These are phyloP conservation scores for Clostera curtula DNA, from an alignment of 2,888 invertebrate genomes.

Conservation along the genomic window DNA sequence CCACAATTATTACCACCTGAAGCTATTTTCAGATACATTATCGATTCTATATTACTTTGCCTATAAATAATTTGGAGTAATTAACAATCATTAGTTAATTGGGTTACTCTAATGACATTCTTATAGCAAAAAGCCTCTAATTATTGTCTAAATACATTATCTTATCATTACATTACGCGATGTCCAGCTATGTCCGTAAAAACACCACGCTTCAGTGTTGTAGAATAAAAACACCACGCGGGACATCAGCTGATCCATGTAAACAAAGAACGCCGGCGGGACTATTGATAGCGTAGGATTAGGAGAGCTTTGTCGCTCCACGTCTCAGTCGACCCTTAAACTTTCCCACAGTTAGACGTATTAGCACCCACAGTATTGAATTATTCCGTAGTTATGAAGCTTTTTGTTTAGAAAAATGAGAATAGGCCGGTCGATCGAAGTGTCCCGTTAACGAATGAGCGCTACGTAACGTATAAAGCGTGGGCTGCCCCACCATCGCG, in stretches of 20 bases:
- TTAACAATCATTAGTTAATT: too few species aligned
- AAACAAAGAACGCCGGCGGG: conserved; percentile 48
- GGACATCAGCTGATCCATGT: conserved; percentile 59
- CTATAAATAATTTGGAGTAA: conserved; percentile 6
- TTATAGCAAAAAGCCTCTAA: too few species aligned
- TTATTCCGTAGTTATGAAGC: conserved; percentile 35
- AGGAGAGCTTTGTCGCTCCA: conserved; percentile 6
- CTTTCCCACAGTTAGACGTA: conserved; percentile 1
- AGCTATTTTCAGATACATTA: too few species aligned
- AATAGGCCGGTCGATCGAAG: conserved; percentile 69
- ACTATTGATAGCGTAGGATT: conserved; percentile 21
- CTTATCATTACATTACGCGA: too few species aligned
- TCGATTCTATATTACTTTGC: conserved; percentile 8
- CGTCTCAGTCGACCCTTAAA: conserved; percentile 1
- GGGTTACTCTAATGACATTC: too few species aligned
- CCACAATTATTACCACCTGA: conserved; percentile 4
- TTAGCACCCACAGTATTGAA: conserved; percentile 11
- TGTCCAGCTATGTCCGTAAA: conserved; percentile 5
- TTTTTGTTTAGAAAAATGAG: conserved; percentile 68
- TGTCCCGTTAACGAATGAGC: conserved; percentile 70
- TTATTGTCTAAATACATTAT: too few species aligned
- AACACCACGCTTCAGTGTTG: conserved; percentile 10
- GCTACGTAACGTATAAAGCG: conserved; percentile 69
- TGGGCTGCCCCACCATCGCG: conserved; percentile 66
- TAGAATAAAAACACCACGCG: conserved; percentile 29